Evolutionary conservation across 2,888 invertebrate species (phyloP).

Genomic region (Athetis lepigone): DNA sequence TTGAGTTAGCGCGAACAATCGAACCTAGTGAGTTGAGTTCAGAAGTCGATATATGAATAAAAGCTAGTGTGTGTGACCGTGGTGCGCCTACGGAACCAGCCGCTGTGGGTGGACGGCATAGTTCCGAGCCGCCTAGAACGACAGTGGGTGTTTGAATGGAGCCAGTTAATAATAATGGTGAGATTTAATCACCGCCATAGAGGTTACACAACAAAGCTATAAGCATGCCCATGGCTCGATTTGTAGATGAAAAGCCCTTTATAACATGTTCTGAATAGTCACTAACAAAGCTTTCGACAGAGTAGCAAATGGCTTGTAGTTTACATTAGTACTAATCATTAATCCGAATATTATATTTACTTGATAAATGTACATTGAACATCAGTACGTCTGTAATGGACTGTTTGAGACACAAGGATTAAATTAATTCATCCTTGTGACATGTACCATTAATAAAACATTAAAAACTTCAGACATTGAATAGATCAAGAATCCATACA

Average conservation of each 20-base stretch:
- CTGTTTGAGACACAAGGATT: conserved; percentile 11
- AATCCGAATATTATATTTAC: conserved; percentile 65
- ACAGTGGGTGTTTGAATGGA: conserved; percentile 90
- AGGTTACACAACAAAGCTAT: conserved; percentile 88
- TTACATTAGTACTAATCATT: conserved; percentile 81
- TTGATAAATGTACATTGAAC: conserved; percentile 50
- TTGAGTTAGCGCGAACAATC: conserved; percentile 86
- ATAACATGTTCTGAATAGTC: conserved; percentile 78
- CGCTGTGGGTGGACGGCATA: conserved; percentile 90
- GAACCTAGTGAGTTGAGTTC: conserved; percentile 85
- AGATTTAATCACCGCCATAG: conserved; percentile 90
- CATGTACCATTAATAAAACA: conserved; percentile 44
- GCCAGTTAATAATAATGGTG: conserved; percentile 91
- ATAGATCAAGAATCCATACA: conserved; percentile 73
- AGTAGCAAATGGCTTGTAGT: conserved; percentile 78
- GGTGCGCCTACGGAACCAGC: conserved; percentile 90
- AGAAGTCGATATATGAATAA: conserved; percentile 85
- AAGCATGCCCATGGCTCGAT: conserved; percentile 85
- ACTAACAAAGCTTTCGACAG: conserved; percentile 84
- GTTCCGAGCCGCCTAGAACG: conserved; percentile 87
- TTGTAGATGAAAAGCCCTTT: conserved; percentile 76
- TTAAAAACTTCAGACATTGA: conserved; percentile 44
- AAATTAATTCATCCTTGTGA: conserved; percentile 30
- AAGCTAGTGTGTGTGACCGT: conserved; percentile 88
- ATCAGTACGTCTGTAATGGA: conserved; percentile 14